Evolutionary conservation across 2,113 vertebrate species (phyloP), one percentile per base, ranked within the genome.

Genomic region (Atractosteus spatula): DNA sequence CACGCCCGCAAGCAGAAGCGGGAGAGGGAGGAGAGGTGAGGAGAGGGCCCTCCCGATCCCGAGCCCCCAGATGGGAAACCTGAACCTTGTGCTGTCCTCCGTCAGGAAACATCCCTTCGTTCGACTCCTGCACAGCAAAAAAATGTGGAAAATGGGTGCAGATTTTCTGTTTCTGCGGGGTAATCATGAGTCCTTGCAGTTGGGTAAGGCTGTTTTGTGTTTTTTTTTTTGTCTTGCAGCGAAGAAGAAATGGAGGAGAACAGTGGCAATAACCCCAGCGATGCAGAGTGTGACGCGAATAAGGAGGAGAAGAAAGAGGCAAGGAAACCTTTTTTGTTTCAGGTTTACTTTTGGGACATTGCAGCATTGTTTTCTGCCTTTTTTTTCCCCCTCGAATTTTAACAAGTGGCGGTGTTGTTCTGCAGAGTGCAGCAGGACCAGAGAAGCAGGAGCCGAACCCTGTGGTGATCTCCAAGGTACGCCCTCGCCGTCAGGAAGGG

Each of bases 241-340:
- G 96, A 97, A 51, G 95, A 97, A 61, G 96, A 98, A 72, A 91
- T 88, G 56, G 96, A 96, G 64, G 94, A 96, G 51, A 77, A 91
- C 62, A 92, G 87, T 74, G 87, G 84, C 75, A 91, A 73, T 77
- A 87, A 92, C 65, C 83, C 92, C 41, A 85, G 90, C 68, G 94
- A 95, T 78, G 76, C 90, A 5, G 96, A 96, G 80, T 76, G 90
- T 41, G 93, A 95, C 57, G 86, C 87, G 69, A 94, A 85, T 75
- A 97, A 96, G 83, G 95, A 96, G 11, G 93, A 92, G 78, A 96
- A 94, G 86, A 97, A 96, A 84, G 96, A 98, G 95, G 96, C 96
- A 68, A 7, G 13, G 62, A 43, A 1, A 29, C 29, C 2, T 29
- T 29, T 29, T 29, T 29, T 29, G 29, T 29, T 29, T 29, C 29